Evolutionary conservation across 2,113 vertebrate species (phyloP).

Genomic region (Stegastes partitus): DNA sequence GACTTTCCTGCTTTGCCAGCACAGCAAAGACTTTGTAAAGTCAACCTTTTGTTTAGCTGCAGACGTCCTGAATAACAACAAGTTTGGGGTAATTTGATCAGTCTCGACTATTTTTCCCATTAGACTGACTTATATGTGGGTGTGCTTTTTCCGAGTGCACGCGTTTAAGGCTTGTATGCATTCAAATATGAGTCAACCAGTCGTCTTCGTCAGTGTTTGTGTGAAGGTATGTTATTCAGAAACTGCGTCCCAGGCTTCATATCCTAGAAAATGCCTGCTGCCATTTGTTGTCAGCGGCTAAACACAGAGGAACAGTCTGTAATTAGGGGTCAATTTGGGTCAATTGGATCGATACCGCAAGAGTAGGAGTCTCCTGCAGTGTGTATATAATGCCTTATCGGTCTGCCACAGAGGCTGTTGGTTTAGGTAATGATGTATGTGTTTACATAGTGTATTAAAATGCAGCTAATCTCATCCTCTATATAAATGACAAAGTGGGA

Average conservation of each 20-base stretch:
- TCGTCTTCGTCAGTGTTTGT: neutral
- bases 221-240: conserved; percentile 33
- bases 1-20: conserved; percentile 47
- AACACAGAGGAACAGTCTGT: conserved; percentile 45
- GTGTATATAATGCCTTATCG: conserved; percentile 72
- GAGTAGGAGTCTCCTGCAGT: conserved; percentile 54
- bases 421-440: conserved; percentile 77
- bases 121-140: neutral
- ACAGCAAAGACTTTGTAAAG: conserved; percentile 70
- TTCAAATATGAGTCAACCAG: no score
- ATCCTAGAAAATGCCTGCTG: conserved; percentile 30
- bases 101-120: conserved; percentile 22
- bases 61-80: conserved; percentile 63
- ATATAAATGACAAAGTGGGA: conserved; percentile 63
- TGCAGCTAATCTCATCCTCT: conserved; percentile 68
- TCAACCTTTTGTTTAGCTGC: conserved; percentile 56
- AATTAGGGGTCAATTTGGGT: conserved; percentile 77
- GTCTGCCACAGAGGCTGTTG: conserved; percentile 62
- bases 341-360: conserved; percentile 73
- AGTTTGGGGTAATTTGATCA: conserved; percentile 59
- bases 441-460: conserved; percentile 73
- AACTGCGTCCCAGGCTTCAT: neutral
- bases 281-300: conserved; percentile 26
- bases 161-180: no score
- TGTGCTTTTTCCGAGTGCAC: conserved; percentile 29